These are phyloP conservation scores for Spondyliosoma cantharus DNA, from an alignment of 2,797 vertebrate species.

Conservation along the genomic window DNA sequence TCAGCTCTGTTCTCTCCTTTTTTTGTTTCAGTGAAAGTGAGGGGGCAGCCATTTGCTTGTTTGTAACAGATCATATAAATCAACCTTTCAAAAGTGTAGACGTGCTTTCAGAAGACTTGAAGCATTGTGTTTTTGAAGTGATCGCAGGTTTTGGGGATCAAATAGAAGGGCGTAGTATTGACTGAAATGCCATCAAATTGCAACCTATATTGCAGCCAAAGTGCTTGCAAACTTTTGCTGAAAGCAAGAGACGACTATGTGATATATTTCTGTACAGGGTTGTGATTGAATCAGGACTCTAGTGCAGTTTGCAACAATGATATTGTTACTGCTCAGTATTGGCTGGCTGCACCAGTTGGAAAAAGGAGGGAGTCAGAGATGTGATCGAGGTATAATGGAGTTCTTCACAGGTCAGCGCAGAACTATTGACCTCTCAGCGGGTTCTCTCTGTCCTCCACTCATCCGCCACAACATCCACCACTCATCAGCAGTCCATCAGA, in stretches of 20 bases:
- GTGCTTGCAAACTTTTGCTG: constrained; percentile 57
- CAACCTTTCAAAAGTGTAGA: constrained; percentile 6
- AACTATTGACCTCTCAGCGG: constrained; percentile 79
- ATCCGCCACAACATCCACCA: constrained; percentile 68
- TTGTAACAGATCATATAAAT: constrained; percentile 47
- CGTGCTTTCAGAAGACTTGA: constrained; percentile 31
- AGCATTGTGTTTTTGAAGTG: constrained; percentile 29
- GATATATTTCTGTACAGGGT: constrained; percentile 61
- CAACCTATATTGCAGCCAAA: constrained; percentile 45
- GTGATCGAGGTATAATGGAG: constrained; percentile 82
- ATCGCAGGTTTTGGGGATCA: constrained; percentile 44
- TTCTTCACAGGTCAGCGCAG: constrained; percentile 81
- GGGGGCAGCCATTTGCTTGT: constrained; percentile 35
- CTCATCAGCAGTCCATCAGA: constrained; percentile 73
- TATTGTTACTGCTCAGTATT: constrained; percentile 66
- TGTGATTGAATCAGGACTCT: constrained; percentile 74
- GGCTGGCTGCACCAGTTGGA: constrained; percentile 55
- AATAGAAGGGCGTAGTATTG: constrained; percentile 45
- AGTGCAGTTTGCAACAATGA: constrained; percentile 65
- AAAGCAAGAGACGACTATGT: constrained; percentile 46
- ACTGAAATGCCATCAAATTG: constrained; percentile 43
- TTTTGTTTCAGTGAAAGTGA: constrained; percentile 39
- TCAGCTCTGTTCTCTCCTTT: constrained; percentile 33
- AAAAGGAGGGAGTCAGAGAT: constrained; percentile 66
- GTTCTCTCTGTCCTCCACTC: constrained; percentile 74